Evolutionary conservation across 2,888 invertebrate genomes (phyloP).

Genomic region (Pseudococcus longispinus): DNA sequence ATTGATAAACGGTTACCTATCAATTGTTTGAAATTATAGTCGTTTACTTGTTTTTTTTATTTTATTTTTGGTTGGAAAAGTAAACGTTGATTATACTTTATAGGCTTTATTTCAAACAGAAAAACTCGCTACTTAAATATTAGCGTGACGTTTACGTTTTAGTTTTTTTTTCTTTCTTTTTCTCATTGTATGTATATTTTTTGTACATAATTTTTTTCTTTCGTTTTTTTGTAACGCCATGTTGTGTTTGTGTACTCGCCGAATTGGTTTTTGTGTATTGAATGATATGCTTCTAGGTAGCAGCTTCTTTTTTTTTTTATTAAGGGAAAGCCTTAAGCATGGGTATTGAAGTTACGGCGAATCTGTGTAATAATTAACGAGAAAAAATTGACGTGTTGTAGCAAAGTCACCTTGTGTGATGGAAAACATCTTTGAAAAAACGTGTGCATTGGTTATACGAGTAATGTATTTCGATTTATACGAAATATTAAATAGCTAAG

Average conservation of each 20-base stretch:
- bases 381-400: neutral
- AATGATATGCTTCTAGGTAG: slow-evolving; percentile 2
- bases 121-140: slow-evolving; percentile 44
- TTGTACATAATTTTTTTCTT: slow-evolving; percentile 19
- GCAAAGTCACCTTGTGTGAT: neutral
- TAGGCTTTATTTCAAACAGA: slow-evolving; percentile 43
- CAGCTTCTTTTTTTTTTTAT: neutral
- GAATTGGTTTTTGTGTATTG: slow-evolving; percentile 15
- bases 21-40: slow-evolving; percentile 33
- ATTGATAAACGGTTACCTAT: slow-evolving; percentile 41
- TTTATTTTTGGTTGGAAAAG: neutral
- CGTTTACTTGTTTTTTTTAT: slow-evolving; percentile 29
- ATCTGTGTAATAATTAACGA: neutral
- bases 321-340: slow-evolving; percentile 1
- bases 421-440: neutral
- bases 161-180: slow-evolving; percentile 4
- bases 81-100: slow-evolving; percentile 35
- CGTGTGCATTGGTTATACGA: neutral
- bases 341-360: neutral
- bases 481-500: too few relatives aligned
- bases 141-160: slow-evolving; percentile 38
- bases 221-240: slow-evolving; percentile 2
- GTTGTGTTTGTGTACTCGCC: neutral
- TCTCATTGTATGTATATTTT: slow-evolving; percentile 37
- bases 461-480: too few relatives aligned